Base-by-base conservation (phyloP, 2,888 invertebrate genomes). In the Lobophora halterata region DNA sequence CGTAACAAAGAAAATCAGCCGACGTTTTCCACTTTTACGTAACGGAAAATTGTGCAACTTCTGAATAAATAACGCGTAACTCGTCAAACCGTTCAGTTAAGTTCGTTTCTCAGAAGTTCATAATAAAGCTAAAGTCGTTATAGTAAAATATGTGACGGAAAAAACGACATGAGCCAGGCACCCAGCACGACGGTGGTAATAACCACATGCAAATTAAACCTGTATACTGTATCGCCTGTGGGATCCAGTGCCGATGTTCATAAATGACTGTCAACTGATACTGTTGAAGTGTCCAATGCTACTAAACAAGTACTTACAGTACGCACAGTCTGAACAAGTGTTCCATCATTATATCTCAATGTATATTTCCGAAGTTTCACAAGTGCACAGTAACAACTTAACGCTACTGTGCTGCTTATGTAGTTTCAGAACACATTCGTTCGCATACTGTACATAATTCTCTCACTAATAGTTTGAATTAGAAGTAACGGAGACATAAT, bases 21-120 rank as follows among this genome's bases (percentile, higher is more conserved):
- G 41, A 53, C 62, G 33, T 71, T 73, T 71, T 64, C 66, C 47
- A 38, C 38, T 28, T 41, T 71, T 68, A 43, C 63, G 55, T 50
- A 66, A 71, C 43, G 57, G 64, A 65, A 65, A 63, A 58, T 67
- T 69, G 61, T 58, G 64, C 53, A 65, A 69, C 57, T 55, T 12
- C 56, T 46, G 45, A 25, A 40, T 42, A 34, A 46, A 46, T 47
- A 43, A 47, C 33, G 57, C 48, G 57, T 53, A 58, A 44, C 20
- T 28, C 48, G n/a, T 50, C 39, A 47, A 54, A 50, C 53, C 46
- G 35, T 59, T 59, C 58, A 67, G 64, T 67, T 69, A 71, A 69
- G 64, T 61, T 57, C 51, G 50, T 33, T 74, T 69, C 70, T 60
- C 36, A 58, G 67, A 71, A 72, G 38, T 52, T 30, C 61, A 14